These are phyloP conservation scores for Actinemys pallida DNA, from an alignment of 2,113 vertebrate species.

Conservation along the genomic window DNA sequence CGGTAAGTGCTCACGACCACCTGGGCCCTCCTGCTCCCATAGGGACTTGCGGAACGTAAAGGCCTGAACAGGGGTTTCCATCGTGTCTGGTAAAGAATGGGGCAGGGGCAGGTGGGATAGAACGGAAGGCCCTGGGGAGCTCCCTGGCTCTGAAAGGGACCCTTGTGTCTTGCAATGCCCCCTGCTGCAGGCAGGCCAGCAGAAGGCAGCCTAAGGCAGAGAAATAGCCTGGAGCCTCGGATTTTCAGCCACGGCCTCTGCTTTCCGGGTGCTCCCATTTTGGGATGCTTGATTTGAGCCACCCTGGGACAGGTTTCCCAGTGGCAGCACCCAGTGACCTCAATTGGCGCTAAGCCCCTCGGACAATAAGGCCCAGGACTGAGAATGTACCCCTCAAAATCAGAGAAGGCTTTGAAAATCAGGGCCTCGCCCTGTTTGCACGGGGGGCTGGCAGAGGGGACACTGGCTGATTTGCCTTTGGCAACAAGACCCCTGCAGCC, in stretches of 20 bases:
- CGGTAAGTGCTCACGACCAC: constrained; percentile 74
- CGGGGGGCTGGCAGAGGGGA: neutral
- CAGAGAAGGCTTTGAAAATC: neutral
- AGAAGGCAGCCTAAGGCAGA: neutral
- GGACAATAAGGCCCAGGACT: neutral
- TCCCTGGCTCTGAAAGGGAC: neutral
- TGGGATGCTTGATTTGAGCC: neutral
- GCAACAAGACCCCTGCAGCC: neutral
- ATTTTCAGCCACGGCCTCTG: neutral
- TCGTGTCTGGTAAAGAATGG: neutral
- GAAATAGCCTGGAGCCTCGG: neutral
- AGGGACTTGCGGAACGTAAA: neutral
- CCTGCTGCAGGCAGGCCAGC: neutral
- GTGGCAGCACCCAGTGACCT: neutral
- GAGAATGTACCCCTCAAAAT: neutral
- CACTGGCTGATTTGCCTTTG: neutral
- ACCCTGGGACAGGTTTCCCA: too few species aligned
- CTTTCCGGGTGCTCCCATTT: neutral
- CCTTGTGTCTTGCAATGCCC: neutral
- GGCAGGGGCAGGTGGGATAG: neutral
- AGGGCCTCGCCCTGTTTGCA: too few species aligned
- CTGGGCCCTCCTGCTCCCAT: neutral
- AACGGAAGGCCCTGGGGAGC: neutral
- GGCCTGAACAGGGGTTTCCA: neutral
- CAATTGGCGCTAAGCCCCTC: neutral